Evolutionary conservation across 2,797 vertebrate species (phyloP).

Genomic region (Ispidina lecontei): DNA sequence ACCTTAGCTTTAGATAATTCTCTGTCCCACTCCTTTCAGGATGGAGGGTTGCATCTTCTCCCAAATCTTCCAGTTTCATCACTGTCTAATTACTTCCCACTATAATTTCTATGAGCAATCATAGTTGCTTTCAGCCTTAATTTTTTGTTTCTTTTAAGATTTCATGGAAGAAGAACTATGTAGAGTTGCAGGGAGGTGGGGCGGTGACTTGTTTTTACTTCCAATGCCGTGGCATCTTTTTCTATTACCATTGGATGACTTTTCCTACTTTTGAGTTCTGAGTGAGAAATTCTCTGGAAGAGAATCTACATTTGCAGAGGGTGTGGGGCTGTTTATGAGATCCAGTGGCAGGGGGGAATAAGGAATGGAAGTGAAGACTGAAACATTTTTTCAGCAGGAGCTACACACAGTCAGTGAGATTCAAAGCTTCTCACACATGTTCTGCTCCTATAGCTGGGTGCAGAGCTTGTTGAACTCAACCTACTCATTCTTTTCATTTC

Average conservation of each 20-base stretch:
- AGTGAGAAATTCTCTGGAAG: background rate
- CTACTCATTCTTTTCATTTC: background rate
- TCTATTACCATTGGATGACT: background rate
- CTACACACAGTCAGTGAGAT: background rate
- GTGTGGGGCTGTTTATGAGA: background rate
- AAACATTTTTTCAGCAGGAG: background rate
- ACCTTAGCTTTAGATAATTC: background rate
- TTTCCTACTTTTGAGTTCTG: background rate
- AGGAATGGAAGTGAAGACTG: background rate
- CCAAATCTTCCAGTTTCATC: background rate
- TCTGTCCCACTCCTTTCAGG: background rate
- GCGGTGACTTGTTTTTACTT: background rate
- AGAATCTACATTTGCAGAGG: background rate
- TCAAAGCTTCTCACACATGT: background rate
- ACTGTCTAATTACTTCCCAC: background rate
- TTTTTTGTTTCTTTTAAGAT: background rate
- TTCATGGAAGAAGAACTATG: background rate
- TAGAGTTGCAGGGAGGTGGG: background rate
- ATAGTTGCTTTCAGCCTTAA: background rate
- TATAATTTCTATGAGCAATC: background rate
- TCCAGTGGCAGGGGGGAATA: background rate
- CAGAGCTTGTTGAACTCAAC: background rate
- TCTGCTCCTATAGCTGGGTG: background rate
- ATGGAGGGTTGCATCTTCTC: background rate
- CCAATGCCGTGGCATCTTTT: accelerated